Evolutionary conservation across 2,113 vertebrate species (phyloP).

Genomic region (Clarias magur): DNA sequence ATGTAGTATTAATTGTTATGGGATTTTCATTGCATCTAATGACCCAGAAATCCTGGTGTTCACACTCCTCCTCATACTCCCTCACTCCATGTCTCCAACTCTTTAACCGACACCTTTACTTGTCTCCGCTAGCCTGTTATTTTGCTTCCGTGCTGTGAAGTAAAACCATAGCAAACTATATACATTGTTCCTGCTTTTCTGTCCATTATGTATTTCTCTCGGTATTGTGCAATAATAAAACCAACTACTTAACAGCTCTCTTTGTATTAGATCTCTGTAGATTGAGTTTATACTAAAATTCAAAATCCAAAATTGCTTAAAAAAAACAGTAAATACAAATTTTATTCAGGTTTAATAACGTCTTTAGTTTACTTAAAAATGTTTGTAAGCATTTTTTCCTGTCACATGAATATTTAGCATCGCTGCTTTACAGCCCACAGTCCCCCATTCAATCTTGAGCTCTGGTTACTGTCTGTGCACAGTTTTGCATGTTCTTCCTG

Average conservation of each 20-base stretch:
- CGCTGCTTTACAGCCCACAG: background rate
- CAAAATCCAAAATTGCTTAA: no score
- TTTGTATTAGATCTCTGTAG: slow-evolving; percentile 61
- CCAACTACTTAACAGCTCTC: slow-evolving; percentile 65
- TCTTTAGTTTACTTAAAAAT: background rate
- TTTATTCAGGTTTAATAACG: background rate
- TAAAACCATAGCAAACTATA: slow-evolving; percentile 70
- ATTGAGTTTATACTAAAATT: no score
- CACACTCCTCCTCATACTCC: background rate
- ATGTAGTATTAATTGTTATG: slow-evolving; percentile 43
- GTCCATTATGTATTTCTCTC: slow-evolving; percentile 63
- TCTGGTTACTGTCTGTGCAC: slow-evolving; percentile 5
- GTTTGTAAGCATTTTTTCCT: background rate
- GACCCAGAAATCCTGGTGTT: slow-evolving; percentile 55
- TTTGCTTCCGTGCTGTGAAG: slow-evolving; percentile 65
- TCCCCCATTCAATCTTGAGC: background rate
- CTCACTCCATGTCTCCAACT: slow-evolving; percentile 29
- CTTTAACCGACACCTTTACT: slow-evolving; percentile 50
- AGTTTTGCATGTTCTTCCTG: background rate
- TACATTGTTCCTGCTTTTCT: slow-evolving; percentile 65
- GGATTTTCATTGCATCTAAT: slow-evolving; percentile 44
- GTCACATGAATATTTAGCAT: background rate
- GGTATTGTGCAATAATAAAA: slow-evolving; percentile 63
- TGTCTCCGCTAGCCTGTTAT: slow-evolving; percentile 72
- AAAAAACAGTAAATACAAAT: background rate